phyloP scores from a whole-genome alignment of 2,797 vertebrate species.

The Lacerta viridis region DNA sequence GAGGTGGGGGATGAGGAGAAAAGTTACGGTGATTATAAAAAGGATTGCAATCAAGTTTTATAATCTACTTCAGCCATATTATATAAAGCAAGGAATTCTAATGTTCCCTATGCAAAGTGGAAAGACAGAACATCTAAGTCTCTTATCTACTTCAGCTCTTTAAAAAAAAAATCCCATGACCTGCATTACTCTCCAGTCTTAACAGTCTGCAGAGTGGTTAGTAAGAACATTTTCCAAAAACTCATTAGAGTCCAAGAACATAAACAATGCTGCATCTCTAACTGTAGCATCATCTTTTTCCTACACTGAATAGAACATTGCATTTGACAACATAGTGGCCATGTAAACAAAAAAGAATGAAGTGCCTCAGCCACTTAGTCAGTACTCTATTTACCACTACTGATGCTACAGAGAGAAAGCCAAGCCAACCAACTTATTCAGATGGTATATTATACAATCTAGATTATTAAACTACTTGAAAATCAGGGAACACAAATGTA shows the following conservation, averaged over 20 bases:
- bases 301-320: slow-evolving; percentile 28
- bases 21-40: neutral
- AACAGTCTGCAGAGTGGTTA: slow-evolving; percentile 66
- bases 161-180: slow-evolving; percentile 76
- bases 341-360: slow-evolving; percentile 50
- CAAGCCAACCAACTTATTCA: neutral
- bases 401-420: slow-evolving; percentile 21
- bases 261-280: slow-evolving; percentile 67
- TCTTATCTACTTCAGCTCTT: slow-evolving; percentile 69
- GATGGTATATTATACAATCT: neutral
- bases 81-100: slow-evolving; percentile 35
- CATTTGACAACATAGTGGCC: slow-evolving; percentile 44
- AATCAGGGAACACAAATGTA: neutral
- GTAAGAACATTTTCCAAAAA: slow-evolving; percentile 66
- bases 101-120: slow-evolving; percentile 55
- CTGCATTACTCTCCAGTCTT: slow-evolving; percentile 73
- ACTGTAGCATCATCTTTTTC: slow-evolving; percentile 60
- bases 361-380: slow-evolving; percentile 21
- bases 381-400: slow-evolving; percentile 40
- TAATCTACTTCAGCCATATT: neutral
- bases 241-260: slow-evolving; percentile 70
- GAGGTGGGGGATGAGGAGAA: neutral
- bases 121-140: slow-evolving; percentile 67
- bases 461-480: neutral
- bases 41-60: neutral